A percentile compares a stretch with the other conserved stretches of the same genome.
Conservation (phyloP, 2,888 invertebrate species). For the Drosophila peninsularis region DNA sequence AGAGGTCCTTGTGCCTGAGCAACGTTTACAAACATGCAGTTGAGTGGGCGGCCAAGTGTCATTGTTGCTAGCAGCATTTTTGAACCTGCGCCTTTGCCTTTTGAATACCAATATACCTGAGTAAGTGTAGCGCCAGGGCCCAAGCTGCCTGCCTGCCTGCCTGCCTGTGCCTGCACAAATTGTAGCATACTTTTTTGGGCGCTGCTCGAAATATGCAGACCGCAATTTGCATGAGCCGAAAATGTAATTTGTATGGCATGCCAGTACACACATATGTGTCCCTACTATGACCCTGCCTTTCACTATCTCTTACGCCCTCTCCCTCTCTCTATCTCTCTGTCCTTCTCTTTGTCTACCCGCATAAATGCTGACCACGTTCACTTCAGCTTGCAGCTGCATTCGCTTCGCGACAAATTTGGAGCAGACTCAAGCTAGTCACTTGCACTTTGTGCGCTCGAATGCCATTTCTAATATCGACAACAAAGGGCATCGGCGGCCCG, state of each 20-base stretch:
- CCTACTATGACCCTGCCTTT: neutral
- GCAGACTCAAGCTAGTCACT: conserved; percentile 11
- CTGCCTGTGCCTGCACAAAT: conserved; percentile 15
- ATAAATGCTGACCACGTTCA: conserved; percentile 44
- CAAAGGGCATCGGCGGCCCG: conserved; percentile 43
- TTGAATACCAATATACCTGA: conserved; percentile 49
- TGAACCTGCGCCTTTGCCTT: conserved; percentile 42
- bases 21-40: conserved; percentile 79
- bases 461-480: conserved; percentile 63
- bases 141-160: no score
- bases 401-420: conserved; percentile 21
- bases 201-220: conserved; percentile 49
- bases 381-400: conserved; percentile 24
- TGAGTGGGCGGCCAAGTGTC: conserved; percentile 72
- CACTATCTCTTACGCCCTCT: neutral
- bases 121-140: neutral
- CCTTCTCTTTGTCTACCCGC: conserved; percentile 7
- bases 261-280: conserved; percentile 29
- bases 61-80: conserved; percentile 70
- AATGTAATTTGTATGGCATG: conserved; percentile 58
- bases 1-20: conserved; percentile 77
- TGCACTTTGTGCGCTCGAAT: conserved; percentile 51
- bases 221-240: conserved; percentile 59
- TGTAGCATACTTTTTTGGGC: conserved; percentile 54
- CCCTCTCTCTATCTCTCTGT: neutral